A percentile compares a stretch with the other conserved stretches of the same genome.
These are phyloP conservation scores for Oryzias dopingdopingensis DNA, from an alignment of 2,797 vertebrate species.

Conservation along the genomic window DNA sequence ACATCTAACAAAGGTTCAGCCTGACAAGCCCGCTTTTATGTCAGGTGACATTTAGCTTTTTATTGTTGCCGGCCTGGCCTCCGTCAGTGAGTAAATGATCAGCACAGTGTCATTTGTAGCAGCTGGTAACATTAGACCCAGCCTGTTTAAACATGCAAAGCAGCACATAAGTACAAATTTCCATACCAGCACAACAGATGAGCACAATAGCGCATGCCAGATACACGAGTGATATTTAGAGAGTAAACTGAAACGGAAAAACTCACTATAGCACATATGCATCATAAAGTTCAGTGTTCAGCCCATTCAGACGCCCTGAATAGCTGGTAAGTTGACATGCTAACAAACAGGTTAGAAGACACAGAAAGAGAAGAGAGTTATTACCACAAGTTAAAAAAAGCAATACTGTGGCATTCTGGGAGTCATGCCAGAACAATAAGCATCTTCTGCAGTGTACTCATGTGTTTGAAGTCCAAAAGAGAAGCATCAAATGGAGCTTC, in stretches of 20 bases:
- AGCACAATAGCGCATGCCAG: slow-evolving; percentile 56
- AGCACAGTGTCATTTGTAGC: slow-evolving; percentile 45
- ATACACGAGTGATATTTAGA: slow-evolving; percentile 75
- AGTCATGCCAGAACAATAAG: no score
- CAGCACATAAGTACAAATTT: slow-evolving; percentile 61
- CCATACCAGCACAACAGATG: slow-evolving; percentile 56
- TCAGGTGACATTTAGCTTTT: slow-evolving; percentile 47
- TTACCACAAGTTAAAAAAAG: no score
- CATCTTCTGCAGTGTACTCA: no score
- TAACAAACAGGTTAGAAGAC: slow-evolving; percentile 57
- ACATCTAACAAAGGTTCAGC: slow-evolving; percentile 8
- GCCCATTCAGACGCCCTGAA: slow-evolving; percentile 49
- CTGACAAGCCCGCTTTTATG: slow-evolving; percentile 10
- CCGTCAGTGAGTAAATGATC: slow-evolving; percentile 36
- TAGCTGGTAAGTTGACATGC: slow-evolving; percentile 41
- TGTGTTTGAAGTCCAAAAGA: slow-evolving; percentile 13
- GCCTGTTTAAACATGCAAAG: slow-evolving; percentile 66
- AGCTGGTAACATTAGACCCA: slow-evolving; percentile 32
- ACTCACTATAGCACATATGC: slow-evolving; percentile 61
- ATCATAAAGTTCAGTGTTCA: slow-evolving; percentile 70
- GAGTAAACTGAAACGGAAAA: slow-evolving; percentile 62
- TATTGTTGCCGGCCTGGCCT: slow-evolving; percentile 29
- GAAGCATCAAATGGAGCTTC: slow-evolving; percentile 5
- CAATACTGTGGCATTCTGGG: no score
- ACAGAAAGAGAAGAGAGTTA: slow-evolving; percentile 18